Evolutionary conservation across 2,113 vertebrate species (phyloP).

Genomic region (Phylloscopus trochiloides): DNA sequence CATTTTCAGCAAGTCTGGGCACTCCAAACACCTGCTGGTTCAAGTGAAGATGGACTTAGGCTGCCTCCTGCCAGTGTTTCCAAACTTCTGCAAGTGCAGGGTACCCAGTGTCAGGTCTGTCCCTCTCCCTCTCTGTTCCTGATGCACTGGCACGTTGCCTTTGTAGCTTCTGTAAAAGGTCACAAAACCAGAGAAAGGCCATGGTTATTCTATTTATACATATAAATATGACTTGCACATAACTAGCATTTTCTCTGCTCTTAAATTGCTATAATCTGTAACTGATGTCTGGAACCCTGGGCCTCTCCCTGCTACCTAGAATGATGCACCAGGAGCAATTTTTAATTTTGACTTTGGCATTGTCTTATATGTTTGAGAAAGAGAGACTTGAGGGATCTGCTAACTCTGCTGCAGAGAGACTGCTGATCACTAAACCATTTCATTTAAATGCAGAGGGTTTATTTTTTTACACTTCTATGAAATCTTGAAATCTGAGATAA

Average conservation of each 20-base stretch:
- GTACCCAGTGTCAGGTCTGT: background rate
- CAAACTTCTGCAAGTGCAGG: background rate
- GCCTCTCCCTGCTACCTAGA: background rate
- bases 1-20: conserved; percentile 19
- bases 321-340: background rate
- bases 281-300: background rate
- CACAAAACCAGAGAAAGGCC: background rate
- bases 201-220: background rate
- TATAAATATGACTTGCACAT: background rate
- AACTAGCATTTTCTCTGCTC: background rate
- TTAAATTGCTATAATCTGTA: background rate
- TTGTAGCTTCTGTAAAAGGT: background rate
- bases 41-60: background rate
- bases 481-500: background rate
- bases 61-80: background rate
- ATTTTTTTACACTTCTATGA: background rate
- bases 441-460: background rate
- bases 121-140: background rate
- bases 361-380: background rate
- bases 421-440: background rate
- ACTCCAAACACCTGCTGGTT: conserved; percentile 21
- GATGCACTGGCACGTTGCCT: background rate
- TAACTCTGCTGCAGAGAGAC: background rate
- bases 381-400: background rate
- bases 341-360: background rate